A percentile compares a stretch with the other conserved stretches of the same genome.
phyloP scores from a whole-genome alignment of 2,888 invertebrate genomes.

The Caenorhabditis sulstoni region DNA sequence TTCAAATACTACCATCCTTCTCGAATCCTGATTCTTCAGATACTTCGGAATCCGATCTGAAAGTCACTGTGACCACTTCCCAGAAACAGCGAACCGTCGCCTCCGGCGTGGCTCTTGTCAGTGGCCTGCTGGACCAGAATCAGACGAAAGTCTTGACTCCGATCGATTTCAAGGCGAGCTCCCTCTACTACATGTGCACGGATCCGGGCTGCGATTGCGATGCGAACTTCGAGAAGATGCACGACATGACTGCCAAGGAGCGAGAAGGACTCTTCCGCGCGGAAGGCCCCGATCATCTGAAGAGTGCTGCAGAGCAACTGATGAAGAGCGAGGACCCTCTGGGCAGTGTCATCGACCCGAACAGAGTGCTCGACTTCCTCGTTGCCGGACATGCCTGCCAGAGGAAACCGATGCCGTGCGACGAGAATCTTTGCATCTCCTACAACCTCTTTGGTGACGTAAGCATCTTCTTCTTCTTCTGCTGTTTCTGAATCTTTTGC shows the following conservation, averaged over 20 bases:
- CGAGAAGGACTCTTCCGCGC: conserved; percentile 31
- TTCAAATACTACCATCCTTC: background rate
- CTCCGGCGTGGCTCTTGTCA: conserved; percentile 22
- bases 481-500: background rate
- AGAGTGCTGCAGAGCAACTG: conserved; percentile 2
- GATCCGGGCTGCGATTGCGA: conserved; percentile 32
- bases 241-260: conserved; percentile 17
- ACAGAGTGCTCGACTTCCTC: conserved; percentile 17
- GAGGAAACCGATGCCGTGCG: conserved; percentile 22
- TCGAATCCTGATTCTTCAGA: background rate
- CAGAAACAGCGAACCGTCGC: conserved; percentile 23
- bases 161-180: conserved; percentile 16
- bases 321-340: too few species aligned
- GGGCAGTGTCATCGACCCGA: conserved; percentile 5
- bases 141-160: conserved; percentile 13
- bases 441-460: conserved; percentile 31
- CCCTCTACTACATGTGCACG: conserved; percentile 18
- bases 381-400: conserved; percentile 22
- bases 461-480: background rate
- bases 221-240: conserved; percentile 3
- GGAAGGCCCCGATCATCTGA: conserved; percentile 8
- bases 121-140: conserved; percentile 31
- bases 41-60: background rate
- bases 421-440: conserved; percentile 4
- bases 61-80: conserved; percentile 15